phyloP scores from a whole-genome alignment of 2,797 vertebrate genomes.

The Coregonus ussuriensis region DNA sequence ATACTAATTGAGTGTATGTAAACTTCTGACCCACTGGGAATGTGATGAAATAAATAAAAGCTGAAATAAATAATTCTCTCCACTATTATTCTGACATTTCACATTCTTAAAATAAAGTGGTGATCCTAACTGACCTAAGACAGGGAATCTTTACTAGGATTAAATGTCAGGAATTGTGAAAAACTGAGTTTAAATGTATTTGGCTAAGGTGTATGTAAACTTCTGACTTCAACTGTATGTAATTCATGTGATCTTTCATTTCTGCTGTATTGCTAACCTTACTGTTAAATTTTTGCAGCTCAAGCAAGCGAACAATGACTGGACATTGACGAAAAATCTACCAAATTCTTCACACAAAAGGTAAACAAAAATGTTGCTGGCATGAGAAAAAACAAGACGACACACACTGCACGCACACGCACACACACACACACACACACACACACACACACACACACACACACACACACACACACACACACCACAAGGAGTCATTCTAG shows the following conservation, averaged over 20 bases:
- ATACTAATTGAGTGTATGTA: too few relatives aligned
- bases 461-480: background rate
- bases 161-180: too few relatives aligned
- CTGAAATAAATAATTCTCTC: too few relatives aligned
- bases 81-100: too few relatives aligned
- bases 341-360: conserved; percentile 79
- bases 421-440: background rate
- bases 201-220: too few relatives aligned
- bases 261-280: background rate
- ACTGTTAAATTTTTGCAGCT: conserved; percentile 65
- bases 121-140: too few relatives aligned
- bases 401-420: background rate
- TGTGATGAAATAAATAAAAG: too few relatives aligned
- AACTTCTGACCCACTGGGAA: too few relatives aligned
- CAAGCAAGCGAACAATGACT: conserved; percentile 81
- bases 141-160: too few relatives aligned
- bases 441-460: background rate
- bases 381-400: background rate
- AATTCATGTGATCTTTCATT: background rate
- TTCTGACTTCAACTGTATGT: too few relatives aligned
- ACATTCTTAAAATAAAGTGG: too few relatives aligned
- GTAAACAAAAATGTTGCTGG: conserved; percentile 54
- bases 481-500: background rate
- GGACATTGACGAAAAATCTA: conserved; percentile 77
- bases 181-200: too few relatives aligned